Evolutionary conservation across 2,797 vertebrate species (phyloP).

Genomic region (Myotis findleyi): DNA sequence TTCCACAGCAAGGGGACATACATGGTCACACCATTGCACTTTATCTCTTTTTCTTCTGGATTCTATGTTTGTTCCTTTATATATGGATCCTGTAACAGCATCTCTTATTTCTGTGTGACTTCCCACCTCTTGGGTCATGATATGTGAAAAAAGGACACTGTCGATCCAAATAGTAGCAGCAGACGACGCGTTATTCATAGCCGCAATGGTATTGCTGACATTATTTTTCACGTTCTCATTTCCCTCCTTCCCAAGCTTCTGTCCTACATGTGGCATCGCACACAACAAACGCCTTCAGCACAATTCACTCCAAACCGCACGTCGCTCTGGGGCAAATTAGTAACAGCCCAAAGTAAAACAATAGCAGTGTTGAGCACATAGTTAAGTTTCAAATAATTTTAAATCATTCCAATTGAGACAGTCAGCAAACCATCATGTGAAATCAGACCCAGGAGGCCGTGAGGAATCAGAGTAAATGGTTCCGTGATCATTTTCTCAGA

Average conservation of each 20-base stretch:
- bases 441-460: neutral
- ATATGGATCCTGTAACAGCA: neutral
- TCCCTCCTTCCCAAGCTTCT: slow-evolving; percentile 40
- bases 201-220: neutral
- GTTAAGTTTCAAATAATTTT: slow-evolving; percentile 58
- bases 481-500: slow-evolving; percentile 33
- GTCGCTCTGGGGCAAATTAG: slow-evolving; percentile 64
- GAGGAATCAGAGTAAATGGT: slow-evolving; percentile 9
- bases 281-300: slow-evolving; percentile 47
- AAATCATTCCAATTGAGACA: slow-evolving; percentile 41
- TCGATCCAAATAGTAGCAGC: neutral
- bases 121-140: neutral
- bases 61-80: neutral
- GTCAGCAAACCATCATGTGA: slow-evolving; percentile 50
- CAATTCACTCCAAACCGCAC: slow-evolving; percentile 55
- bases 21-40: rapidly evolving
- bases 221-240: neutral
- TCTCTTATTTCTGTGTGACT: neutral
- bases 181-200: neutral
- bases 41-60: neutral
- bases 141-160: neutral
- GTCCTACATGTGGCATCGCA: slow-evolving; percentile 14
- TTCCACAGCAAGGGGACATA: rapidly evolving
- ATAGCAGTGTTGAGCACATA: slow-evolving; percentile 22
- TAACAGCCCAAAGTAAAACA: slow-evolving; percentile 64